phyloP scores from a whole-genome alignment of 1,140 invertebrate species.

The Tetragnatha versicolor region DNA sequence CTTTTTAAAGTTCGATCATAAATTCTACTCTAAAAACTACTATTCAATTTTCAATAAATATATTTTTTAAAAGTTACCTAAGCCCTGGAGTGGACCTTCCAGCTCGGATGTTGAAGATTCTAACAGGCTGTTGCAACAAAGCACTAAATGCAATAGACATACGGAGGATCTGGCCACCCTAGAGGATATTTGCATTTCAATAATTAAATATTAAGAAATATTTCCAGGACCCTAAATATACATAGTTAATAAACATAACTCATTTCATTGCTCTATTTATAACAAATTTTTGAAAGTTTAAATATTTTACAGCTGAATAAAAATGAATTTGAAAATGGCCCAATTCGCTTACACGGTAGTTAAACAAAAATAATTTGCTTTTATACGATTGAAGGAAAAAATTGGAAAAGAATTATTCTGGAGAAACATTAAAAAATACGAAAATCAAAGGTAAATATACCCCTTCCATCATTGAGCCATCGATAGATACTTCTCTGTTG shows the following conservation, averaged over 20 bases:
- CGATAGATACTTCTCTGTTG: neutral
- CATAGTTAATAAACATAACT: neutral
- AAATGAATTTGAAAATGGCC: neutral
- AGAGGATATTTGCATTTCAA: neutral
- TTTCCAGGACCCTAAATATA: neutral
- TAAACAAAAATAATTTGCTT: too few relatives aligned
- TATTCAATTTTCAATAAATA: neutral
- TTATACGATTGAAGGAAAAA: too few relatives aligned
- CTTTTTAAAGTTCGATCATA: too few relatives aligned
- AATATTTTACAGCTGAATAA: neutral
- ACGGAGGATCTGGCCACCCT: slow-evolving; percentile 90
- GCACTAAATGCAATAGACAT: slow-evolving; percentile 80
- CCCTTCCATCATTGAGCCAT: neutral
- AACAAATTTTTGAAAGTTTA: neutral
- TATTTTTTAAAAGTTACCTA: slow-evolving; percentile 63
- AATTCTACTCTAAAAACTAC: too few relatives aligned
- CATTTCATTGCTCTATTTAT: neutral
- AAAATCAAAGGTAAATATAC: neutral
- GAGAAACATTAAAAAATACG: neutral
- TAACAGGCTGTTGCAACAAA: slow-evolving; percentile 75
- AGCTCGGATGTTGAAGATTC: slow-evolving; percentile 80
- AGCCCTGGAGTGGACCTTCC: slow-evolving; percentile 81
- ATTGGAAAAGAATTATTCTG: too few relatives aligned
- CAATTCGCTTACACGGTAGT: too few relatives aligned
- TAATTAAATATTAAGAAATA: neutral